Base-by-base conservation (phyloP, 1,140 invertebrate species). In the Hypsibius dujardini region DNA sequence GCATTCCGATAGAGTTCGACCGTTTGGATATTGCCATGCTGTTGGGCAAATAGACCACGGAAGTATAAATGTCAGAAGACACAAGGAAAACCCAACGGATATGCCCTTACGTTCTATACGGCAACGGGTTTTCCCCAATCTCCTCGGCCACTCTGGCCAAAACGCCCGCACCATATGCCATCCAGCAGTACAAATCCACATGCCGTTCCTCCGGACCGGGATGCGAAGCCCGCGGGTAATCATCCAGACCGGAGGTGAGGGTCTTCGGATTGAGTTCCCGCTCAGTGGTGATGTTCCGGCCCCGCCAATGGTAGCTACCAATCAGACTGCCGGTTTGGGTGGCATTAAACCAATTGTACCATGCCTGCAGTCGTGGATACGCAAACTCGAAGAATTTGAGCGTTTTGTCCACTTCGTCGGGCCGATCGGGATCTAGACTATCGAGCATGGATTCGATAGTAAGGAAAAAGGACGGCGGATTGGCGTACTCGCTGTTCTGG, bases 121-220 rank as follows among this genome's bases (percentile, higher is more conserved):
- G 74, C 69, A 74, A 82, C 78, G 76, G 72, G 62, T 86, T 84
- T 73, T 87, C 82, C 2, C 85, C 85, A 28, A 95, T 79, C 2
- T 87, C 76, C 14, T 86, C 80, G 0, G 88, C 87, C 50, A 96
- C 83, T 69, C 87, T 84, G 15, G 85, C 82, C 84, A 98, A 86
- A 0, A 92, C 85, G 70, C 85, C 84, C 1, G 92, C 86, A 0
- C 90, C 89, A 1, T 95, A 81, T 2, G 90, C 88, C 78, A 99
- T 93, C 96, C 96, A 99, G 76, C 94, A 98, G 1, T 92, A 84
- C 3, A 99, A 79, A 82, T 99, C 96, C 2, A 99, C 81, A 80
- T 99, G 95, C 1, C 92, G 82, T 81, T 99, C 96, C 69, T 87
- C 82, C 12, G 85, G 79, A 1, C 86, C 90, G 1, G 95, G 95